Evolutionary conservation across 2,888 invertebrate genomes (phyloP).

Genomic region (Gisinianus flammeolus): DNA sequence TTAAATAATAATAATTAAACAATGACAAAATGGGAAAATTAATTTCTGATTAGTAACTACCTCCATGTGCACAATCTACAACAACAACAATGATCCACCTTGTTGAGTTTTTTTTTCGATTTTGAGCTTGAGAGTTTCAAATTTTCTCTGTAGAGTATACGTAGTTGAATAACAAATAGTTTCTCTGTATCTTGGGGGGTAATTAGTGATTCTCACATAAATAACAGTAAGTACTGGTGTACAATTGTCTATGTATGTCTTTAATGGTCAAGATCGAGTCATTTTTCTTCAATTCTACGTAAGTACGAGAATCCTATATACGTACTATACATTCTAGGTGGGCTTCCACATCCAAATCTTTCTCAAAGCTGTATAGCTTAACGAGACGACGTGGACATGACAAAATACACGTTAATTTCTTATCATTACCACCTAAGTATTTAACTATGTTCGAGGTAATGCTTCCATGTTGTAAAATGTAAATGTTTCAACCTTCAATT

Average conservation of each 20-base stretch:
- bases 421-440: conserved; percentile 10
- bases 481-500: conserved; percentile 4
- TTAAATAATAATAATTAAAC: conserved; percentile 9
- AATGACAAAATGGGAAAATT: conserved; percentile 3
- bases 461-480: too few species aligned
- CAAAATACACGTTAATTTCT: conserved; percentile 5
- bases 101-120: background rate
- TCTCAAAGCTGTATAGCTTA: background rate
- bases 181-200: conserved; percentile 1
- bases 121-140: background rate
- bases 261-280: background rate
- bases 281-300: background rate
- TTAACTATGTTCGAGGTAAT: too few species aligned
- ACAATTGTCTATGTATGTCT: background rate
- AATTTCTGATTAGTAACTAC: background rate
- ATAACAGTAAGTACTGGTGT: background rate
- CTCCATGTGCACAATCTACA: background rate
- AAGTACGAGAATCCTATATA: background rate
- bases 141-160: background rate
- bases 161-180: background rate
- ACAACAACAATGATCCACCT: background rate
- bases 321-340: background rate
- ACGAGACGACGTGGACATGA: background rate
- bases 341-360: background rate
- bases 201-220: conserved; percentile 15